Evolutionary conservation across 2,113 vertebrate species (phyloP).

Genomic region (Aldabrachelys gigantea): DNA sequence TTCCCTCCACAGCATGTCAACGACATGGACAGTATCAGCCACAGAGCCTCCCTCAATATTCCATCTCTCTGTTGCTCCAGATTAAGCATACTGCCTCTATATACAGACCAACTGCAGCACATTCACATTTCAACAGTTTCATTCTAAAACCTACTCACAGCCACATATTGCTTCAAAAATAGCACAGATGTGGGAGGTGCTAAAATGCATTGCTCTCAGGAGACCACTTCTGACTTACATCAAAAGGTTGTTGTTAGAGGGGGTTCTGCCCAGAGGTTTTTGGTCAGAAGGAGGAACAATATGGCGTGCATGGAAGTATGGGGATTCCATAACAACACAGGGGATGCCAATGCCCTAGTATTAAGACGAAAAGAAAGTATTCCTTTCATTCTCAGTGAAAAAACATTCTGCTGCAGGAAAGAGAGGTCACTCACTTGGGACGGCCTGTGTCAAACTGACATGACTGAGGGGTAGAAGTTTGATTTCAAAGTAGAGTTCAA

Average conservation of each 20-base stretch:
- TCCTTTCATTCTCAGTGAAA: neutral
- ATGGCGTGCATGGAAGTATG: neutral
- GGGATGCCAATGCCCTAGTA: neutral
- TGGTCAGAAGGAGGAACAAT: neutral
- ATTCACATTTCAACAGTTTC: neutral
- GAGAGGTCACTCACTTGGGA: neutral
- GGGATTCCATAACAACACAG: neutral
- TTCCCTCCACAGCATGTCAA: neutral
- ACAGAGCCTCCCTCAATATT: neutral
- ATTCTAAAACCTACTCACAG: neutral
- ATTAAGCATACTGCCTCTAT: neutral
- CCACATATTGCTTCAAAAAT: neutral
- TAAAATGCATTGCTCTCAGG: neutral
- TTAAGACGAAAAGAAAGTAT: neutral
- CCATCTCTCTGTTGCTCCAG: neutral
- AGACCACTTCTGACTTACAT: neutral
- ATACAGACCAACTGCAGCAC: neutral
- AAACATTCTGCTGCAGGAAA: neutral
- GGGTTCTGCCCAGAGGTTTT: neutral
- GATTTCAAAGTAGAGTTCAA: neutral
- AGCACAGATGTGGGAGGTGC: neutral
- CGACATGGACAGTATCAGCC: too few species aligned
- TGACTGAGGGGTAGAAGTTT: neutral
- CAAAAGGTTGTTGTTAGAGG: neutral
- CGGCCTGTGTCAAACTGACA: neutral